Evolutionary conservation across 2,797 vertebrate genomes (phyloP), one percentile per base, ranked within the genome.

Genomic region (Pitangus sulphuratus): DNA sequence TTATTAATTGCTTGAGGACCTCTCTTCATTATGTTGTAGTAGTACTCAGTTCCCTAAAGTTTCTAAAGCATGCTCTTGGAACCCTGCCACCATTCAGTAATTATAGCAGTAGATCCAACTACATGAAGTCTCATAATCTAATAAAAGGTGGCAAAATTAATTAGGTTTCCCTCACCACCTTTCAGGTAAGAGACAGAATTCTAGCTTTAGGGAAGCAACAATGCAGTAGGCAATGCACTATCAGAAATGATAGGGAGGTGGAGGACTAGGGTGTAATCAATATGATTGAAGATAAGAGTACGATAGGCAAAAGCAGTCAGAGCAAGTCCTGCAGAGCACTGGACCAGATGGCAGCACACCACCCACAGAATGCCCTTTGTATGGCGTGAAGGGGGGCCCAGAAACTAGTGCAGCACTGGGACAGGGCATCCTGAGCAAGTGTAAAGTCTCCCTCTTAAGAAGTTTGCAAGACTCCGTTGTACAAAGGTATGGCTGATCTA

Each of bases 371-470:
- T 50, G 9, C 8, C 71, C 25, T 13, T 1, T 2, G 18, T 3
- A 3, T 50, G 31, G 5, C 1, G 0, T 47, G 22, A 39, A 20
- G 4, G 4, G 3, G 5, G 12, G 2, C 2, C 31, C 25, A 68
- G 20, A 93, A 25, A n/a, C 14, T 28, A 20, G 10, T n/a, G 26
- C 22, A 54, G 7, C 21, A 13, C 1, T 45, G 6, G 15, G 11
- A n/a, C 33, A 45, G 25, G 33, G 5, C 18, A 35, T 39, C n/a
- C 40, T 50, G 64, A 85, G 14, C 8, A 50, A 50, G 8, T 2
- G 8, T 2, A 57, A 54, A 68, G 8, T 12, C 5, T 30, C 12
- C 3, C 18, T 70, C 14, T 24, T 6, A 39, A 65, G 30, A 33
- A 35, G 7, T 70, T 47, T 77, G 6, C n/a, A 86, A 42, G 18